phyloP scores from a whole-genome alignment of 2,797 vertebrate genomes.

The Knipowitschia caucasica region DNA sequence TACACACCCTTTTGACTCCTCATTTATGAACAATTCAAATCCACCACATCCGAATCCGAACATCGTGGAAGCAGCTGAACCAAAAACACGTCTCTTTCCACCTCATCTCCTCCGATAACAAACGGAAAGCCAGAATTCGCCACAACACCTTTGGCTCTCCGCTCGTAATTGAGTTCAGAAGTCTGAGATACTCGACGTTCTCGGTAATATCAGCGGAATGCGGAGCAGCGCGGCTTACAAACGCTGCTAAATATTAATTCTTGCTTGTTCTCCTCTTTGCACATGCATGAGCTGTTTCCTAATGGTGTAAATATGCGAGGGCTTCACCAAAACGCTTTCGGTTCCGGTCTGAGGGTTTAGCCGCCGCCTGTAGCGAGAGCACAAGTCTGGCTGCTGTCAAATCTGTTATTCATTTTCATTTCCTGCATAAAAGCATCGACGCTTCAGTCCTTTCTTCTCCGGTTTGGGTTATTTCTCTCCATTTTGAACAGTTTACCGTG shows the following conservation, averaged over 20 bases:
- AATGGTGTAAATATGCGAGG: conserved; percentile 22
- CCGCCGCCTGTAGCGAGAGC: conserved; percentile 12
- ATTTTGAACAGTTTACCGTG: neutral
- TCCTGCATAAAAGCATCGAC: neutral
- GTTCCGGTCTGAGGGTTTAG: conserved; percentile 6
- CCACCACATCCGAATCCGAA: too few relatives aligned
- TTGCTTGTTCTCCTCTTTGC: neutral
- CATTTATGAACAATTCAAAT: neutral
- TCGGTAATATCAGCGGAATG: neutral
- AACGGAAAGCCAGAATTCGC: too few relatives aligned
- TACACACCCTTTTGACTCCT: neutral
- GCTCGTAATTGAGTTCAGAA: too few relatives aligned
- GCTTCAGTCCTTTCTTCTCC: neutral
- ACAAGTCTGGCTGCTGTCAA: conserved; percentile 12
- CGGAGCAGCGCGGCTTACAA: neutral
- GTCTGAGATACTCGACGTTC: too few relatives aligned
- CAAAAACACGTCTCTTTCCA: neutral
- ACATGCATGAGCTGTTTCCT: neutral
- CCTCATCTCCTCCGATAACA: neutral
- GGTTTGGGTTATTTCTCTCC: neutral
- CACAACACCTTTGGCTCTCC: too few relatives aligned
- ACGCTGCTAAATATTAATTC: neutral
- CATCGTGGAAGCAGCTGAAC: neutral
- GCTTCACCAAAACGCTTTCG: conserved; percentile 12
- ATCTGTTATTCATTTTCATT: conserved; percentile 12